These are phyloP conservation scores for Pogonognathellus flavescens DNA, from an alignment of 1,140 invertebrate species.

Conservation along the genomic window DNA sequence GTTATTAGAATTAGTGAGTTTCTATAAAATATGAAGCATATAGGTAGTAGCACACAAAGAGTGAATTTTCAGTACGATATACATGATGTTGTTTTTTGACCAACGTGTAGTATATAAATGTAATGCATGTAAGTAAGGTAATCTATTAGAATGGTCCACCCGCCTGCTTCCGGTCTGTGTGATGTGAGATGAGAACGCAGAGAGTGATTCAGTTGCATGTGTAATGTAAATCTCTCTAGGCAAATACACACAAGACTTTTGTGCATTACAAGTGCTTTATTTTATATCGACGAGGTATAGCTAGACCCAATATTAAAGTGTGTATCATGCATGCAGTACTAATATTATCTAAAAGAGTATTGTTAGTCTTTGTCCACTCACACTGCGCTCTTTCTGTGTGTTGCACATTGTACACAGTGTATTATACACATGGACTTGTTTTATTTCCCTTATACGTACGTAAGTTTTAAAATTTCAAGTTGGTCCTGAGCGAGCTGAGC, in stretches of 20 bases:
- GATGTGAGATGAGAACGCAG: conserved; percentile 40
- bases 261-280: neutral
- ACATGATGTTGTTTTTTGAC: too few species aligned
- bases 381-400: neutral
- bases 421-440: neutral
- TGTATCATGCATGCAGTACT: neutral
- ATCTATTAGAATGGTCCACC: conserved; percentile 48
- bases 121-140: neutral
- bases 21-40: neutral
- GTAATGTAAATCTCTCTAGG: neutral
- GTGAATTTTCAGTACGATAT: too few species aligned
- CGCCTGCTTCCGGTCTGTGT: conserved; percentile 54
- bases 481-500: neutral
- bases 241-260: neutral
- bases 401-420: neutral
- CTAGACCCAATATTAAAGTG: too few species aligned
- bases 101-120: too few species aligned
- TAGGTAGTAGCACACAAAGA: neutral
- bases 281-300: neutral
- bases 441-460: neutral
- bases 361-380: neutral
- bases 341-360: neutral
- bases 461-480: neutral
- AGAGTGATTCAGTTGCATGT: neutral
- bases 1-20: neutral